Base-by-base conservation (phyloP, 2,113 vertebrate genomes). In the Chaenogobius annularis region DNA sequence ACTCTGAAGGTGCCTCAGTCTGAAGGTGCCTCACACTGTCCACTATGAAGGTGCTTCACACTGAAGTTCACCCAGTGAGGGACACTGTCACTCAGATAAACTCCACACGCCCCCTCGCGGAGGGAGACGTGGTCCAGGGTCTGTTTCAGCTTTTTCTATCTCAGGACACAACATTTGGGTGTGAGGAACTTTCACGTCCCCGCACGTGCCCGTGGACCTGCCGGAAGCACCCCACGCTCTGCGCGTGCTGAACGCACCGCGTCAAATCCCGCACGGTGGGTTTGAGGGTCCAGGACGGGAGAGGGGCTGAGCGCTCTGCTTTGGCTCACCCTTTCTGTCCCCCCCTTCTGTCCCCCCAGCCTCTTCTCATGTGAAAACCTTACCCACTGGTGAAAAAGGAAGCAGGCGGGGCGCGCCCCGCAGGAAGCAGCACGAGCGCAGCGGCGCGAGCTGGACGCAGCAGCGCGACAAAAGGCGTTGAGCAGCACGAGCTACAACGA, bases 381-480 rank as follows among this genome's bases (percentile, higher is more conserved):
- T n/a, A 72, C 75, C 75, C 81, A 71, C 58, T 26, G 67, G 68
- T 68, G 72, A 69, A 73, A 64, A 70, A 80, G 83, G 85, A 83
- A 88, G 80, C 80, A 78, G 73, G 71, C 84, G 79, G 72, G 70
- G 81, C 80, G 50, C 79, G 74, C 85, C 80, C 72, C 80, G 76
- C 87, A 84, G 87, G 89, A 71, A 87, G 87, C 78, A 85, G 79
- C 78, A 77, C 76, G 20, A 66, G 64, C 44, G 78, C 76, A 66
- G 68, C 15, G 64, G 70, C 77, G 75, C 73, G 83, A 82, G 75
- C 75, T 68, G 74, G 83, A 78, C 83, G 63, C 77, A 66, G 26
- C 26, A 31, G 26, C 81, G 54, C 69, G 55, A 80, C 26, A 14
- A 50, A 66, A 72, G 83, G 77, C 74, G 67, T 83, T 79, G 79